Evolutionary conservation across 2,888 invertebrate species (phyloP), one percentile per base, ranked within the genome.

Genomic region (Altica lythri): DNA sequence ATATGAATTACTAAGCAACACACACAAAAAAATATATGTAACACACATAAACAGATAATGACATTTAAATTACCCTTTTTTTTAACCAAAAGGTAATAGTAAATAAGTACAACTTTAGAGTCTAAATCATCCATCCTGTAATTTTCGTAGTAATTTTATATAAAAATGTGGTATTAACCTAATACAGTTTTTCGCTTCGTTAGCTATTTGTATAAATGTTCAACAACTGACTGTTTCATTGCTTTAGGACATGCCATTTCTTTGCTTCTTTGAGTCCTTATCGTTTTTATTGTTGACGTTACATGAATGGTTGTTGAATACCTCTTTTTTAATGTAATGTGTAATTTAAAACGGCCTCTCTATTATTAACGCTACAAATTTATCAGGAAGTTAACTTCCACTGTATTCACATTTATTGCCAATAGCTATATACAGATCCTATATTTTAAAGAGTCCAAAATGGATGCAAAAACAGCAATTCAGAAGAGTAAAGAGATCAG

Each of bases 121-220:
- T 57, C 54, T 56, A 57, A 65, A 62, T 62, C 61, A 61, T 46
- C 50, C 63, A 64, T 66, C 65, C 63, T 66, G 64, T 61, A 63
- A 67, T 66, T 67, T 64, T 44, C 44, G 53, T 53, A 42, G 65
- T 59, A 66, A 66, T 67, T 67, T 64, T 59, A 63, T 62, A 55
- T 62, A 58, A 65, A 66, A 67, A 66, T 57, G 61, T 63, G 53
- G 63, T 62, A 67, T 67, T 61, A 67, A 61, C 50, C 55, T 59
- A 55, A 61, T 64, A 66, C 62, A 53, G 63, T 67, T 67, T 67
- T 62, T 66, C 65, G 67, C 67, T 63, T 67, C 65, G 67, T 67
- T 67, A 67, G 66, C 67, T 62, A 60, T 64, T 63, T 57, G 30
- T 49, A 45, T 45, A 60, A 62, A 65, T 65, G 64, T 59, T 62